Percentiles rank a stretch among this genome's conserved stretches.
Evolutionary conservation across 1,140 invertebrate species (phyloP).

Genomic region (Lithobius niger): DNA sequence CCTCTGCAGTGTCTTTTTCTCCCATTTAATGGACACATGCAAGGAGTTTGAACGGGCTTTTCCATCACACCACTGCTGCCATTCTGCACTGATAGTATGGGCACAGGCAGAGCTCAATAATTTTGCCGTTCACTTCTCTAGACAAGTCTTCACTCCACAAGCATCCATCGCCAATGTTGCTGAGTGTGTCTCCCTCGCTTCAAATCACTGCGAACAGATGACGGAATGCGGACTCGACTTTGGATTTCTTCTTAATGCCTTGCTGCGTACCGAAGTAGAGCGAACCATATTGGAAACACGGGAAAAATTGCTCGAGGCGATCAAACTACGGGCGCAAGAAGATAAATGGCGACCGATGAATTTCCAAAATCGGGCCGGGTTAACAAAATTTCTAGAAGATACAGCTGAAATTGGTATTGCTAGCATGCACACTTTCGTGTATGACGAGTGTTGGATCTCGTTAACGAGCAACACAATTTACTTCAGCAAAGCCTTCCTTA

Average conservation of each 20-base stretch:
- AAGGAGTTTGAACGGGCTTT: slow-evolving; percentile 74
- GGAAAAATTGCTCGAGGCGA: slow-evolving; percentile 58
- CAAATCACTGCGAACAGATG: slow-evolving; percentile 57
- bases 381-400: slow-evolving; percentile 42
- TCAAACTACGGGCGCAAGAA: slow-evolving; percentile 50
- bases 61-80: slow-evolving; percentile 38
- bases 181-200: slow-evolving; percentile 67
- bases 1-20: slow-evolving; percentile 74
- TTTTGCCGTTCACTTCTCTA: slow-evolving; percentile 62
- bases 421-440: slow-evolving; percentile 38
- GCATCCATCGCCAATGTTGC: slow-evolving; percentile 64
- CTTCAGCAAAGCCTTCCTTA: slow-evolving; percentile 51
- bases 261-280: slow-evolving; percentile 51
- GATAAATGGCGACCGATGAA: slow-evolving; percentile 58
- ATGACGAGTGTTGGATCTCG: slow-evolving; percentile 49
- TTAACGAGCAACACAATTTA: slow-evolving; percentile 53
- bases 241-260: slow-evolving; percentile 65
- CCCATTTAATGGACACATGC: slow-evolving; percentile 70
- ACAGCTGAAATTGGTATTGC: slow-evolving; percentile 40
- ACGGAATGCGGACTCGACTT: slow-evolving; percentile 61
- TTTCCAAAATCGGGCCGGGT: slow-evolving; percentile 40
- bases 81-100: slow-evolving; percentile 76
- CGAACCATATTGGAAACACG: slow-evolving; percentile 46
- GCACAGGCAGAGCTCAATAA: slow-evolving; percentile 67
- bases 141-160: slow-evolving; percentile 89